Evolutionary conservation across 2,113 vertebrate genomes (phyloP).

Genomic region (Sialia sialis): DNA sequence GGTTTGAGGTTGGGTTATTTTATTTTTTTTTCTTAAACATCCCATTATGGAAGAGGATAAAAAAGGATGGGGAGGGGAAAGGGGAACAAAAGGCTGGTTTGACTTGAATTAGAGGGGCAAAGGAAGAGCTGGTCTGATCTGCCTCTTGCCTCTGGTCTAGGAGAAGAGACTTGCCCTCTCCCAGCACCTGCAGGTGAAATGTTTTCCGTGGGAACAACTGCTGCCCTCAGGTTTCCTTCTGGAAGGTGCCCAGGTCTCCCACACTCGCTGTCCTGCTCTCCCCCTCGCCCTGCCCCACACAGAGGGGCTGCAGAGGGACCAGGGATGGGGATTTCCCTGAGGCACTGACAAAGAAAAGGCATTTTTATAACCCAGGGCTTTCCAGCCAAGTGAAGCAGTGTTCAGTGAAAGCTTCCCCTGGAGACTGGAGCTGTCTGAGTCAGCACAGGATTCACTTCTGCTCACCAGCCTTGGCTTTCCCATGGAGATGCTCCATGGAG

Average conservation of each 20-base stretch:
- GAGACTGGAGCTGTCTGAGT: not conserved
- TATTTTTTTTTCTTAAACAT: constrained; percentile 50
- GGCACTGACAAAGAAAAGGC: not conserved
- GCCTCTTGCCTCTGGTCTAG: constrained; percentile 61
- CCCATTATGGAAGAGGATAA: constrained; percentile 70
- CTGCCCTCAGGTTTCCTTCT: constrained; percentile 43
- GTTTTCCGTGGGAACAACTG: constrained; percentile 59
- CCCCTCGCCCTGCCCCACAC: not conserved
- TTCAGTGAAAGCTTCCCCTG: constrained; percentile 14
- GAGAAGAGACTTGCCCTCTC: constrained; percentile 56
- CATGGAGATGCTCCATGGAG: not conserved
- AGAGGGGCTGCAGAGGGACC: not conserved
- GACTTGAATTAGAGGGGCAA: constrained; percentile 61
- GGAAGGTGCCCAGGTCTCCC: constrained; percentile 36
- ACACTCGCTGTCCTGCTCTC: not conserved
- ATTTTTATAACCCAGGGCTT: not conserved
- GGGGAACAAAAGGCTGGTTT: constrained; percentile 61
- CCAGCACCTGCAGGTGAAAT: constrained; percentile 57
- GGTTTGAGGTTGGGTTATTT: constrained; percentile 63
- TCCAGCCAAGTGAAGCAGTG: not conserved
- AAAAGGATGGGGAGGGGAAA: constrained; percentile 61
- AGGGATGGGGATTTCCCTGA: not conserved
- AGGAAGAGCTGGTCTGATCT: constrained; percentile 59
- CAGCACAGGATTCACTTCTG: not conserved
- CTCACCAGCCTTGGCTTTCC: not conserved